Evolutionary conservation across 2,113 vertebrate species (phyloP).

Genomic region (Periophthalmus modestus): DNA sequence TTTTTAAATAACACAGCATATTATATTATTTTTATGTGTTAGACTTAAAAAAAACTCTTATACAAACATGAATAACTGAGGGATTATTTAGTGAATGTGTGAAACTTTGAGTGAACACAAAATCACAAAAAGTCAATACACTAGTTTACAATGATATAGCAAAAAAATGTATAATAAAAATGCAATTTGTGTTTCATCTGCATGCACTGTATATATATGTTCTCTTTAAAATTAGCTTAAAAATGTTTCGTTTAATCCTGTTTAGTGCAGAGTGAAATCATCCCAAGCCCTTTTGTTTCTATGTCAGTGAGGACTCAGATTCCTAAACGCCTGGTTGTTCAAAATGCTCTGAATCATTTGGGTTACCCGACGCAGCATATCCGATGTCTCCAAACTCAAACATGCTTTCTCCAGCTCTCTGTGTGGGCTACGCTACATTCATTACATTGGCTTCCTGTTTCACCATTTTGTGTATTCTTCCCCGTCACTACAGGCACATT

Average conservation of each 20-base stretch:
- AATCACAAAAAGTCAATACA: background rate
- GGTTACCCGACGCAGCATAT: slow-evolving; percentile 54
- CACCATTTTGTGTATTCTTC: slow-evolving; percentile 44
- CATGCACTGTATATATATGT: background rate
- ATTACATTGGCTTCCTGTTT: slow-evolving; percentile 50
- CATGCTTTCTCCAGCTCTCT: slow-evolving; percentile 53
- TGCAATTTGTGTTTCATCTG: too few relatives aligned
- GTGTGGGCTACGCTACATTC: slow-evolving; percentile 51
- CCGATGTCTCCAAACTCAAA: slow-evolving; percentile 49
- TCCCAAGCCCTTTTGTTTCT: background rate
- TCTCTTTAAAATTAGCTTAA: background rate
- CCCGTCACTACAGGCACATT: slow-evolving; percentile 15
- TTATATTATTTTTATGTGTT: background rate
- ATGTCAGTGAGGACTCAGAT: slow-evolving; percentile 11
- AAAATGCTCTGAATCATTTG: slow-evolving; percentile 33
- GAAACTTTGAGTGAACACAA: background rate
- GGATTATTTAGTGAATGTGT: background rate
- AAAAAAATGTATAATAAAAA: background rate
- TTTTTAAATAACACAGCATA: background rate
- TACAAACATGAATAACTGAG: too few relatives aligned
- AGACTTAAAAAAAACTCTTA: background rate
- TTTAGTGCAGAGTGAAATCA: background rate
- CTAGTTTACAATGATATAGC: background rate
- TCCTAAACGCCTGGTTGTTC: slow-evolving; percentile 10
- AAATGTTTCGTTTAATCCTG: background rate